Base-by-base conservation (phyloP, 2,888 invertebrate genomes). In the Ctenicera cuprea region DNA sequence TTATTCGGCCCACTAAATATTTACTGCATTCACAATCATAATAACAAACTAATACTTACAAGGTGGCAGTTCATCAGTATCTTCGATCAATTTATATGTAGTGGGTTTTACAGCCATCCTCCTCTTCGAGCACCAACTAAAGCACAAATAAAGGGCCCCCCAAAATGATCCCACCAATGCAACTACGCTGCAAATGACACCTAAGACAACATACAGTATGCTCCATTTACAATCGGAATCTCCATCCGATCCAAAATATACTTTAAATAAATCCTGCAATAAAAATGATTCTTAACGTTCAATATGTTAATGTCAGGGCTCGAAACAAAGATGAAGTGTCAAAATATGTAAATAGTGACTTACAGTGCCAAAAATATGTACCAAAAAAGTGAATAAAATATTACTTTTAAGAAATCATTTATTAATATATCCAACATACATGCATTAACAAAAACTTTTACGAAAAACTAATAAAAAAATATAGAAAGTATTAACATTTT, bases 181-280 rank as follows among this genome's bases (percentile, higher is more conserved):
- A 50, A 90, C 87, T 50, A 90, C 85, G 81, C 90, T 88, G 84
- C 92, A 92, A 73, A 90, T 86, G 64, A 93, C 89, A 68, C 93
- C 93, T 81, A 97, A 92, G 79, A 95, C 93, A 45, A 97, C 96
- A 87, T 97, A 97, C 68, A 98, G 90, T 80, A 97, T 94, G 80
- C 97, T 97, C 98, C 98, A 98, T 77, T 87, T 97, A 93, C 96
- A 97, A 78, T 87, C 86, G 0, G 86, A 85, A 75, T 87, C 87
- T 48, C 83, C 84, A n/a, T 81, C 81, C 0, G 76, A 77, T 18
- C 82, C 79, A 57, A 86, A 79, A 71, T 86, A 87, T 4, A 83
- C 80, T 76, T 84, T 85, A 67, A 86, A 85, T 80, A 84, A 73
- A 73, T 86, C 84, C 79, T 62, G 30, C 2, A 50, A 57, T 26